Conservation (phyloP, 2,797 vertebrate genomes). For the Pseudochirops corinnae region DNA sequence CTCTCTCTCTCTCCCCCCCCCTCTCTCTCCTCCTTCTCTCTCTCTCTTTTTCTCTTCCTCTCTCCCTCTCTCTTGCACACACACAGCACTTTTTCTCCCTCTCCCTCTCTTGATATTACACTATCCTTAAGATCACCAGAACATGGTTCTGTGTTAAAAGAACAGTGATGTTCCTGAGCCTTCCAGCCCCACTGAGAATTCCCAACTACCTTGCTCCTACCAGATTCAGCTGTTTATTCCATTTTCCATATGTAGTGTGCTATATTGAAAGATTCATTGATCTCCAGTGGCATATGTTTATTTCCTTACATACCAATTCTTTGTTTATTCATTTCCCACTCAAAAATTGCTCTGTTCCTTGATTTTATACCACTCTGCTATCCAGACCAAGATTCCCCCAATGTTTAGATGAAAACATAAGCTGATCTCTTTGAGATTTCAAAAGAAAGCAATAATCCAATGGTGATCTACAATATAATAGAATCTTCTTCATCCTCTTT, state of each 20-base stretch:
- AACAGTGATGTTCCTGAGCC: not conserved
- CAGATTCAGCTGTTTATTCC: not conserved
- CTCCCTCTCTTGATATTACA: not conserved
- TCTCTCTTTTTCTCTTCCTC: too few relatives aligned
- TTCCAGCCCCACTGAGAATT: not conserved
- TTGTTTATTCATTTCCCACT: conserved; percentile 38
- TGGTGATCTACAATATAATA: not conserved
- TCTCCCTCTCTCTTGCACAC: not conserved
- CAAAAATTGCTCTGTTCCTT: conserved; percentile 40
- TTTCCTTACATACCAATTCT: conserved; percentile 46
- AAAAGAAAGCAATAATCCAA: conserved; percentile 30
- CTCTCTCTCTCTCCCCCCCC: not conserved
- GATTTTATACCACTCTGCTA: conserved; percentile 34
- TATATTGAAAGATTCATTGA: not conserved
- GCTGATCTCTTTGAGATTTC: not conserved
- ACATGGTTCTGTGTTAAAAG: not conserved
- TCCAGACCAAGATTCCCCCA: not conserved
- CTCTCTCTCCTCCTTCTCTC: too few relatives aligned
- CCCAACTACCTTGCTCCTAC: not conserved
- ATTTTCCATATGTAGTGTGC: not conserved
- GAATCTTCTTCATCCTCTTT: conserved; percentile 25
- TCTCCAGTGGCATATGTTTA: conserved; percentile 21
- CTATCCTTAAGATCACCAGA: not conserved
- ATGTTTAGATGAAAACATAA: conserved; percentile 34
- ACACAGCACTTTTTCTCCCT: too few relatives aligned